Conservation (phyloP, 2,888 invertebrate species). For the Agrypnus murinus region DNA sequence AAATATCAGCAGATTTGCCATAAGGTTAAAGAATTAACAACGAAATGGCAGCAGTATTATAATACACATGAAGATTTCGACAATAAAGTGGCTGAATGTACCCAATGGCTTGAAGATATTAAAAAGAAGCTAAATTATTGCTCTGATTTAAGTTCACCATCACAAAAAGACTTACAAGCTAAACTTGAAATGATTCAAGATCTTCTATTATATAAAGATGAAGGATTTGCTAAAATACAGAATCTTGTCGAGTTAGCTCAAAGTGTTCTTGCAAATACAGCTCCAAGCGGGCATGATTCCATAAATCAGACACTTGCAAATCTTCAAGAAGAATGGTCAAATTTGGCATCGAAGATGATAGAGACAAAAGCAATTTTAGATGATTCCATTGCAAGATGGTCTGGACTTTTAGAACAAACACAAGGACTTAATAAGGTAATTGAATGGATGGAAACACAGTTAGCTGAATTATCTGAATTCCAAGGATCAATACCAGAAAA, state of each 20-base stretch:
- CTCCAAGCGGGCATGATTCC: conserved; percentile 88
- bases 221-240: conserved; percentile 92
- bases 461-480: conserved; percentile 83
- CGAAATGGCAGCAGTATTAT: conserved; percentile 95
- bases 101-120: conserved; percentile 88
- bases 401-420: conserved; percentile 91
- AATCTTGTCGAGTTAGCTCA: conserved; percentile 93
- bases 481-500: conserved; percentile 91
- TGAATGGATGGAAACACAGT: conserved; percentile 82
- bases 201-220: conserved; percentile 91
- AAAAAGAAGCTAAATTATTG: conserved; percentile 91
- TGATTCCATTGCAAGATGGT: conserved; percentile 93
- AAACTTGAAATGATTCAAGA: conserved; percentile 91
- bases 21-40: conserved; percentile 92
- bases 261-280: conserved; percentile 92
- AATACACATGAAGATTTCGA: conserved; percentile 91
- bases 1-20: conserved; percentile 93
- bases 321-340: conserved; percentile 94
- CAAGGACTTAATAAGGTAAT: conserved; percentile 89
- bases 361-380: conserved; percentile 92
- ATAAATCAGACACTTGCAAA: conserved; percentile 89
- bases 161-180: conserved; percentile 89
- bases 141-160: conserved; percentile 86
- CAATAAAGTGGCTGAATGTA: conserved; percentile 84
- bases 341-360: conserved; percentile 88